Percentiles rank a stretch among this genome's conserved stretches.
phyloP scores from a whole-genome alignment of 1,140 invertebrate genomes.

The Latrodectus geometricus region DNA sequence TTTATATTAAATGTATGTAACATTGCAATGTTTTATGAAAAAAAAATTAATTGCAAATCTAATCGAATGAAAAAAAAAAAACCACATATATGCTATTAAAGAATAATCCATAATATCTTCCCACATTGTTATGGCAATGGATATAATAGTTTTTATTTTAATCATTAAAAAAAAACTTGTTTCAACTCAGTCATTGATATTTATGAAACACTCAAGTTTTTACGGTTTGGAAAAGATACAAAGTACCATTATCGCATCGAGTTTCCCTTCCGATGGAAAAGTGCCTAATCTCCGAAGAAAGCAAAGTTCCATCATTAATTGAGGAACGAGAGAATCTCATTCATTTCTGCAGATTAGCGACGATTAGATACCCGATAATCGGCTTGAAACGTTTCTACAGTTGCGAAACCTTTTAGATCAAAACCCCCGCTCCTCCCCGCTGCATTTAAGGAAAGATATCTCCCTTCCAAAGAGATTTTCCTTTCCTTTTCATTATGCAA shows the following conservation, averaged over 20 bases:
- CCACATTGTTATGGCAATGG: too few species aligned
- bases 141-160: too few species aligned
- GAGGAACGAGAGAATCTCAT: slow-evolving; percentile 35
- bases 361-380: slow-evolving; percentile 49
- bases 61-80: too few species aligned
- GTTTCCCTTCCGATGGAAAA: not conserved
- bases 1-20: too few species aligned
- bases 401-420: not conserved
- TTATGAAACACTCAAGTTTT: too few species aligned
- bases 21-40: too few species aligned
- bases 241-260: not conserved
- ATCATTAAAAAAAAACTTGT: too few species aligned
- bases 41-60: too few species aligned
- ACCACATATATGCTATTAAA: too few species aligned
- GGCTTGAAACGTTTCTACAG: not conserved
- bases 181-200: too few species aligned
- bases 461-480: not conserved
- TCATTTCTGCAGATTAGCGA: slow-evolving; percentile 39
- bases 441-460: slow-evolving; percentile 17
- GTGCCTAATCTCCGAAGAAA: slow-evolving; percentile 9
- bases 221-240: too few species aligned
- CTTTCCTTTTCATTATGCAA: slow-evolving; percentile 21
- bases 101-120: too few species aligned
- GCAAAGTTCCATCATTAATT: slow-evolving; percentile 37
- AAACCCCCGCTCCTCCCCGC: not conserved